Conservation (phyloP, 2,888 invertebrate species). For the Phytoseiulus persimilis region DNA sequence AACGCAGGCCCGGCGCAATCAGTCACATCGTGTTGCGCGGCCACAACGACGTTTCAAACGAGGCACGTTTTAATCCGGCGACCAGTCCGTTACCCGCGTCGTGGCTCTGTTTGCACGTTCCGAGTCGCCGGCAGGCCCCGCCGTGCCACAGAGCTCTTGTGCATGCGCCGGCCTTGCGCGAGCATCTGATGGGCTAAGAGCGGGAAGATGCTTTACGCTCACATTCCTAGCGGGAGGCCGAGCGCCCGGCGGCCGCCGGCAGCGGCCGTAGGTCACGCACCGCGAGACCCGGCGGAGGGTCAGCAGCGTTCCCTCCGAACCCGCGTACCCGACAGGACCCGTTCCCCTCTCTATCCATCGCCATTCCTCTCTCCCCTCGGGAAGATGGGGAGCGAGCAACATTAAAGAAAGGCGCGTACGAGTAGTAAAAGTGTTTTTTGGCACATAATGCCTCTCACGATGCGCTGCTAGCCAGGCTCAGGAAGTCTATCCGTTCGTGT, state of each 20-base stretch:
- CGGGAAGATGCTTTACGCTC: not conserved
- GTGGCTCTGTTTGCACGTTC: not conserved
- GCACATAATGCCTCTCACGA: not conserved
- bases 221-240: not conserved
- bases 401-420: not conserved
- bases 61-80: not conserved
- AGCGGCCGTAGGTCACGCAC: not conserved
- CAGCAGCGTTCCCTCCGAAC: too few species aligned
- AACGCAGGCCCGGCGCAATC: not conserved
- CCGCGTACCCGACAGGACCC: too few species aligned
- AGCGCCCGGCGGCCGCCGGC: not conserved
- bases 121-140: not conserved
- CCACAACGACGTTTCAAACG: not conserved
- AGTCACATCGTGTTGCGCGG: not conserved
- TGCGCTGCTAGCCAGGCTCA: not conserved
- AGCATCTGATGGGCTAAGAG: not conserved
- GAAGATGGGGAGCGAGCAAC: not conserved
- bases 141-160: not conserved
- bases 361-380: not conserved
- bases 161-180: not conserved
- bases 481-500: not conserved
- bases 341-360: too few species aligned
- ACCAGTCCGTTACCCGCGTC: not conserved
- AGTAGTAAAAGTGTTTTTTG: slow-evolving; percentile 5
- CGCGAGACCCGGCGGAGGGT: not conserved